A percentile compares a stretch with the other conserved stretches of the same genome.
Evolutionary conservation across 1,140 invertebrate genomes (phyloP).

Genomic region (Euwallacea fornicatus): DNA sequence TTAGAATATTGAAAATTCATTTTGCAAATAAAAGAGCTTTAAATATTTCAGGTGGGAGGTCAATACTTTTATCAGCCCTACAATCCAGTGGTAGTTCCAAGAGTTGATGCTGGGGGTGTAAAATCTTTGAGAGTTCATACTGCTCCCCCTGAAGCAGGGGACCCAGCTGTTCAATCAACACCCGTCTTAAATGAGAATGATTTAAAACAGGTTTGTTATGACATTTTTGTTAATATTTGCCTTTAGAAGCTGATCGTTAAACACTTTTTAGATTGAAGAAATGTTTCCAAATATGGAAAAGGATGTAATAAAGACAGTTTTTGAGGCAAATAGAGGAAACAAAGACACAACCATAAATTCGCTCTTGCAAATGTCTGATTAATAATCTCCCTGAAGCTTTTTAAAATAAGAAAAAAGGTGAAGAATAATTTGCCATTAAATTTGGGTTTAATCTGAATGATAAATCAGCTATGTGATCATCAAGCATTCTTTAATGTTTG

Average conservation of each 20-base stretch:
- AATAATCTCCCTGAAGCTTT: not conserved
- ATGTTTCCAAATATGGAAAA: slow-evolving; percentile 96
- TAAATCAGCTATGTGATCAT: no score
- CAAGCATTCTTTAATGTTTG: no score
- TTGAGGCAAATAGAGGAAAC: slow-evolving; percentile 86
- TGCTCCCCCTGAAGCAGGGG: slow-evolving; percentile 47
- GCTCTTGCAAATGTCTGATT: slow-evolving; percentile 78
- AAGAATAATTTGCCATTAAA: no score
- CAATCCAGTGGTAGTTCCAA: slow-evolving; percentile 44
- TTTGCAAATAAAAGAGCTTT: slow-evolving; percentile 1
- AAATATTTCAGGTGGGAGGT: slow-evolving; percentile 33
- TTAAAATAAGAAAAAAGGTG: not conserved
- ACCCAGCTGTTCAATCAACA: slow-evolving; percentile 50
- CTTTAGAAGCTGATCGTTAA: not conserved
- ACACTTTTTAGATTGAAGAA: slow-evolving; percentile 74
- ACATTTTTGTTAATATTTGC: no score
- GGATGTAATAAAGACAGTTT: slow-evolving; percentile 88
- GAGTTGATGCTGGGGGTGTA: slow-evolving; percentile 46
- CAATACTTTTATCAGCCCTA: slow-evolving; percentile 40
- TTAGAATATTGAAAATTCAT: slow-evolving; percentile 56
- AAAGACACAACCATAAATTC: slow-evolving; percentile 91
- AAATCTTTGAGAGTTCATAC: slow-evolving; percentile 58
- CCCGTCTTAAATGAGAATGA: slow-evolving; percentile 67
- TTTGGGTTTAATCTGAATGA: no score
- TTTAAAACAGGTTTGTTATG: slow-evolving; percentile 67